Evolutionary conservation across 2,113 vertebrate genomes (phyloP), one percentile per base, ranked within the genome.

Genomic region (Trichomycterus rosablanca): DNA sequence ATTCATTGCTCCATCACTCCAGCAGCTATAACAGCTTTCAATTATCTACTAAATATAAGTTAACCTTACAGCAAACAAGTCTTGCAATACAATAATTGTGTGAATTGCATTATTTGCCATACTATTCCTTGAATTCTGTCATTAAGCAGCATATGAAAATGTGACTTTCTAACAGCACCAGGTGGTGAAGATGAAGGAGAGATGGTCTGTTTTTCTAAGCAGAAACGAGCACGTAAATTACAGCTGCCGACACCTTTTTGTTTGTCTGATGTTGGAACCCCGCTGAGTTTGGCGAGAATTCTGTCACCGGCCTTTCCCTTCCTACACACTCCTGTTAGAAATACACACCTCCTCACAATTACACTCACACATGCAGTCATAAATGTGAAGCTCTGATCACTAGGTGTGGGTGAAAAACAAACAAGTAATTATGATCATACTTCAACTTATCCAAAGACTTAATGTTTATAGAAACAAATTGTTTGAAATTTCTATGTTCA

Each of bases 231-330:
- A 70, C 9, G 75, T 87, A 87, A 88, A 87, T 88, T 78, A 73
- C 63, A 45, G 23, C 60, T 28, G 48, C 63, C 60, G 74, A 77
- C 80, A 70, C 66, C 60, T 66, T 70, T 40, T 76, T 80, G 81
- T 87, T 85, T 80, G 73, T 84, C 74, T 78, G 75, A 77, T 79
- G 77, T 67, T 48, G 81, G 81, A 74, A 68, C 70, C 76, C 82
- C 71, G 60, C 72, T 23, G 78, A 80, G 79, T 74, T 65, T 22
- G 40, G 72, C 76, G 82, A 85, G 86, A 87, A 86, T 66, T 80
- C 77, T 79, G 74, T 74, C 84, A 63, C 81, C 68, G 59, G 69
- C 30, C 61, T 68, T 78, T 84, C 79, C 74, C 67, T 59, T 59
- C 40, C 34, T 23, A 53, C 28, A 20, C 20, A 59, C 4, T 14